phyloP scores from a whole-genome alignment of 2,113 vertebrate species.

The Nymphicus hollandicus region DNA sequence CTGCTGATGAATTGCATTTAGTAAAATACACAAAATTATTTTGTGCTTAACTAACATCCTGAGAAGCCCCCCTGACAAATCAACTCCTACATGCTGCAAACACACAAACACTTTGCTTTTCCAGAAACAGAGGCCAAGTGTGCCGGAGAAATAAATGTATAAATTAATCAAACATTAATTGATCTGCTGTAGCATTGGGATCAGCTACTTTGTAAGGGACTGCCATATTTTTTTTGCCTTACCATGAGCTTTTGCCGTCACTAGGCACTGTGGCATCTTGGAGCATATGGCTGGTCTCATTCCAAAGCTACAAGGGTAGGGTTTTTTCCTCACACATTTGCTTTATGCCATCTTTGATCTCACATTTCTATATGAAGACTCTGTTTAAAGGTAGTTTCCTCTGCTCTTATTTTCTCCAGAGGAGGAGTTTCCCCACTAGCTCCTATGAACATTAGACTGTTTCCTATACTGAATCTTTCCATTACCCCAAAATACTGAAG shows the following conservation, averaged over 20 bases:
- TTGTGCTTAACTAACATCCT: background rate
- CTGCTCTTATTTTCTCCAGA: background rate
- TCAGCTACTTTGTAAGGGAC: background rate
- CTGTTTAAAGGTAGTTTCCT: background rate
- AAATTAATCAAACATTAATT: background rate
- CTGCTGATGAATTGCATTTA: background rate
- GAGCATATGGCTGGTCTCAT: background rate
- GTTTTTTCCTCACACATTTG: background rate
- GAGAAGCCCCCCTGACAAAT: background rate
- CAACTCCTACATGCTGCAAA: background rate
- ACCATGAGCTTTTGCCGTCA: background rate
- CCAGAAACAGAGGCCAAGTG: background rate
- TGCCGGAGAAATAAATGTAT: background rate
- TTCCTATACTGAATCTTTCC: background rate
- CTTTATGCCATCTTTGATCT: background rate
- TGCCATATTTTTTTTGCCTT: background rate
- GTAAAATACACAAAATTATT: background rate
- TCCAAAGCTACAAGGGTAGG: background rate
- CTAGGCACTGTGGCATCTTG: background rate
- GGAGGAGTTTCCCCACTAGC: background rate
- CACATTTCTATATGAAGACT: background rate
- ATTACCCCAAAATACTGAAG: accelerated
- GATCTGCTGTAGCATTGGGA: background rate
- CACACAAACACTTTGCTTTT: background rate
- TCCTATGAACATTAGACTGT: background rate